These are phyloP conservation scores for Malacosoma neustria DNA, from an alignment of 2,888 invertebrate genomes.

Conservation along the genomic window DNA sequence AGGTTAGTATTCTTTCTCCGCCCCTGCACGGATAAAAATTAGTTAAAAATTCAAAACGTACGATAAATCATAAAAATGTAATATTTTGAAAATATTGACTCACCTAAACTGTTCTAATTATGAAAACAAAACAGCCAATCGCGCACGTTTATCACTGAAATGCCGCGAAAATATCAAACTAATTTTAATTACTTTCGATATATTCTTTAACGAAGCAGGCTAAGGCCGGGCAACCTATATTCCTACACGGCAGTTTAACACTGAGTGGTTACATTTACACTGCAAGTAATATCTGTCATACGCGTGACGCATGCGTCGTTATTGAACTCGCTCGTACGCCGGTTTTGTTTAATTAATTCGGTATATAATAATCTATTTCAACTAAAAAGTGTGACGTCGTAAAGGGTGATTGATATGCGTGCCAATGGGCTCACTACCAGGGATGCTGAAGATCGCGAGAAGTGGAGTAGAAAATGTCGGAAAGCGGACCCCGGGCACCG, in stretches of 20 bases:
- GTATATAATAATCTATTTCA: too few species aligned
- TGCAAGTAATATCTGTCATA: constrained; percentile 28
- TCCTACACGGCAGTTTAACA: constrained; percentile 40
- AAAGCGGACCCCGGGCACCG: too few species aligned
- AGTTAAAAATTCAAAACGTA: too few species aligned
- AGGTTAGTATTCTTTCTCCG: too few species aligned
- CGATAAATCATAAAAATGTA: too few species aligned
- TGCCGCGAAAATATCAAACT: constrained; percentile 6
- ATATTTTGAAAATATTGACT: background rate
- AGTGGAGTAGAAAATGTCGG: too few species aligned
- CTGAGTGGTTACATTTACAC: constrained; percentile 29
- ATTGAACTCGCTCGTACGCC: background rate
- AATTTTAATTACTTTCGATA: constrained; percentile 28
- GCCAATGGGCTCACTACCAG: too few species aligned
- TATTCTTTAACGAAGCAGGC: constrained; percentile 37
- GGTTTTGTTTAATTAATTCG: too few species aligned
- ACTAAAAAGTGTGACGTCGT: too few species aligned
- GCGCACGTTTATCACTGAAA: background rate
- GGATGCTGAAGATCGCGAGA: too few species aligned
- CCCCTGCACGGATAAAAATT: too few species aligned
- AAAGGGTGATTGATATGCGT: too few species aligned
- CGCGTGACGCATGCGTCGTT: constrained; percentile 22
- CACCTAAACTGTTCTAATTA: background rate
- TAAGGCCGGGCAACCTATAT: constrained; percentile 50
- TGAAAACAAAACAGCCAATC: background rate